phyloP scores from a whole-genome alignment of 2,888 invertebrate genomes.

The Heliconius aoede region DNA sequence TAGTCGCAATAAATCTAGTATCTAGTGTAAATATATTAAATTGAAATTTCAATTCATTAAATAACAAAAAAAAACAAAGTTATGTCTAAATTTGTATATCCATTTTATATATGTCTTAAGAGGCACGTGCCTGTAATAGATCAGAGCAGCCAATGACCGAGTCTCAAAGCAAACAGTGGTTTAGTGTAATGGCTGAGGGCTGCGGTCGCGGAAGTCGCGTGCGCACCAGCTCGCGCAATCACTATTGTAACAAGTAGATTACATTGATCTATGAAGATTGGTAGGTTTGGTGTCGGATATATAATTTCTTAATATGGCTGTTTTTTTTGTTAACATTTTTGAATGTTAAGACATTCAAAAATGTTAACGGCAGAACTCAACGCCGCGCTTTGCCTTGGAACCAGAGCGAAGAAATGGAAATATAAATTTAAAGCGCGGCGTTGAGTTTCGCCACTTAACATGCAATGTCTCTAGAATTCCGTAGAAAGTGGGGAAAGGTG shows the following conservation, averaged over 20 bases:
- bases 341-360: too few species aligned
- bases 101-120: conserved; percentile 2
- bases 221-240: conserved; percentile 61
- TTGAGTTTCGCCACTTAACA: too few species aligned
- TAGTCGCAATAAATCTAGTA: too few species aligned
- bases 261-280: conserved; percentile 29
- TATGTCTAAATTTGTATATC: neutral
- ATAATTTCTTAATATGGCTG: neutral
- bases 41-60: neutral
- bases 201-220: conserved; percentile 71
- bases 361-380: too few species aligned
- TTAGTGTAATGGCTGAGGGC: conserved; percentile 47
- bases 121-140: conserved; percentile 14
- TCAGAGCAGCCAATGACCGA: conserved; percentile 42
- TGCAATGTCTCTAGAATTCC: too few species aligned
- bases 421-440: too few species aligned
- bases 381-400: too few species aligned
- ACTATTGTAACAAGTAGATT: conserved; percentile 49
- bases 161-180: conserved; percentile 48
- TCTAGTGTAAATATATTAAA: too few species aligned
- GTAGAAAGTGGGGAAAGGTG: too few species aligned
- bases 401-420: too few species aligned
- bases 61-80: neutral
- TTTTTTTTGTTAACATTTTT: too few species aligned
- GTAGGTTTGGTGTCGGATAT: neutral